A percentile compares a stretch with the other conserved stretches of the same genome.
phyloP scores from a whole-genome alignment of 2,888 invertebrate species.

The Sarcophaga rosellei region DNA sequence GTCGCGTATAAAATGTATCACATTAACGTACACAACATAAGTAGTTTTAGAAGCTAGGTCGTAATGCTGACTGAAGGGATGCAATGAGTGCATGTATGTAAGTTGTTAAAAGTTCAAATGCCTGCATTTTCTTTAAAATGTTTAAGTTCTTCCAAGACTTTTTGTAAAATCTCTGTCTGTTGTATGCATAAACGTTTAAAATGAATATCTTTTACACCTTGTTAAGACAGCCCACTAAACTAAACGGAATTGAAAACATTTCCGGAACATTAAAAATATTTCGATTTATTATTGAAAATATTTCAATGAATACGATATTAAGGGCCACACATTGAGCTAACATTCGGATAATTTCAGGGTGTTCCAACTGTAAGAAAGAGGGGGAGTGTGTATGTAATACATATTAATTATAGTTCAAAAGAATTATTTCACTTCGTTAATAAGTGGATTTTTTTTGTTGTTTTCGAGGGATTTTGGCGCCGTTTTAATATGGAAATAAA shows the following conservation, averaged over 20 bases:
- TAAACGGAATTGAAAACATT: slow-evolving; percentile 31
- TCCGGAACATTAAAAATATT: slow-evolving; percentile 49
- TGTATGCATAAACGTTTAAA: no score
- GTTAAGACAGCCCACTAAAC: background rate
- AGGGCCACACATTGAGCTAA: slow-evolving; percentile 53
- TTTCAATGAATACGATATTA: background rate
- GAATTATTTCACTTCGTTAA: slow-evolving; percentile 28
- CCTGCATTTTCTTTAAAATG: no score
- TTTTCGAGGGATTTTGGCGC: slow-evolving; percentile 74
- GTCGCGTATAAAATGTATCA: no score
- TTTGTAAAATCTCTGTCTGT: background rate
- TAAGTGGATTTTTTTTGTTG: background rate
- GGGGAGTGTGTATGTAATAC: slow-evolving; percentile 16
- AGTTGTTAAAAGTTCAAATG: no score
- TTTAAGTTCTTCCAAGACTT: no score
- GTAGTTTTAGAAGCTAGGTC: no score
- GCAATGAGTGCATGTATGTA: no score
- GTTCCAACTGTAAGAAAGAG: slow-evolving; percentile 31
- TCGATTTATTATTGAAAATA: slow-evolving; percentile 20
- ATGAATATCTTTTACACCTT: slow-evolving; percentile 35
- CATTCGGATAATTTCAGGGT: background rate
- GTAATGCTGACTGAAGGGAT: no score
- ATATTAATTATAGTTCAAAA: slow-evolving; percentile 62
- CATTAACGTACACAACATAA: no score
- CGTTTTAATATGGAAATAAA: slow-evolving; percentile 73